Evolutionary conservation across 2,888 invertebrate species (phyloP), one percentile per base, ranked within the genome.

Genomic region (Malacosoma neustria): DNA sequence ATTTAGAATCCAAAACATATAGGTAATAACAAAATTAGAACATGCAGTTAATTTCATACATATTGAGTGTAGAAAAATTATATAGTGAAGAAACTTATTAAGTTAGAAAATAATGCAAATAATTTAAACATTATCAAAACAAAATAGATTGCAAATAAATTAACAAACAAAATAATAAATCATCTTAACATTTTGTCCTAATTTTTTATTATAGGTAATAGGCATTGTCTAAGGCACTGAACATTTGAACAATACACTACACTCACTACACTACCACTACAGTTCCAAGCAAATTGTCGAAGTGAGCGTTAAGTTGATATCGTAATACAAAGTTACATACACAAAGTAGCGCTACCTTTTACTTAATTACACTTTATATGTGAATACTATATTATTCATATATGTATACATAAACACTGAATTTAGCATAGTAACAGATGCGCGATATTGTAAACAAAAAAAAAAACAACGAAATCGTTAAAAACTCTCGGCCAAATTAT

Each of bases 401-500:
- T 49, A 45, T 45, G 36, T 47, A 43, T 36, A 42, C 41, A 40
- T 44, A 42, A n/a, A n/a, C n/a, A n/a, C 42, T 37, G 43, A 53
- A 49, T 51, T 52, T 46, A 51, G 43, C 55, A 58, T 52, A 54
- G 51, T n/a, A 48, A 40, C 51, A 57, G 46, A 49, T 51, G 46
- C 43, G 49, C 42, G 46, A 50, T 48, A 65, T 52, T 54, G 63
- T 73, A 74, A 77, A 76, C 73, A 73, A 62, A 54, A 62, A 69
- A 60, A n/a, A 58, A 53, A 48, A 49, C 51, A 58, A 22, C 63
- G 54, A 54, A 54, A 58, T 56, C 54, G 49, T 49, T 41, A 35
- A 51, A 61, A 57, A 62, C 60, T 54, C 53, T 54, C 48, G 54
- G 46, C 58, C 56, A 63, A 71, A 71, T 67, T 65, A 72, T 72